Evolutionary conservation across 2,888 invertebrate species (phyloP).

Genomic region (Notodonta ziczac): DNA sequence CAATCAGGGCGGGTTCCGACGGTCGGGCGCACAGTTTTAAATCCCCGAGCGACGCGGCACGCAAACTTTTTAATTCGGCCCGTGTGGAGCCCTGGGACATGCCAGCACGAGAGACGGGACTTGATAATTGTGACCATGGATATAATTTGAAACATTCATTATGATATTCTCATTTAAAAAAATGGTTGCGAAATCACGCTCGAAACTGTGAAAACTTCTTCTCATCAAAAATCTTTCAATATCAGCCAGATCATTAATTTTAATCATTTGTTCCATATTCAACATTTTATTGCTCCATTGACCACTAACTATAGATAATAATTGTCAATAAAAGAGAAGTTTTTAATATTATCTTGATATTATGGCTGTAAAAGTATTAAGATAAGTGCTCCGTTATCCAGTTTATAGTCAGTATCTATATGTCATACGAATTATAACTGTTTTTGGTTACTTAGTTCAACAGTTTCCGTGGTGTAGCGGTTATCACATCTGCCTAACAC

Average conservation of each 20-base stretch:
- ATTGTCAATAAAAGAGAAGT: no score
- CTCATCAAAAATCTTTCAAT: no score
- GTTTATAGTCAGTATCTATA: background rate
- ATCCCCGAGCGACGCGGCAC: constrained; percentile 37
- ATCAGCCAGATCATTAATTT: no score
- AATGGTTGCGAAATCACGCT: no score
- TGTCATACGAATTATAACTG: background rate
- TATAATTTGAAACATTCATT: background rate
- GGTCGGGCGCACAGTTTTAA: constrained; percentile 43
- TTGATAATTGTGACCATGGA: background rate
- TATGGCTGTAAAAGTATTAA: background rate
- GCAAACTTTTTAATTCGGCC: constrained; percentile 57
- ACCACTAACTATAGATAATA: no score
- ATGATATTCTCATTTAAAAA: no score
- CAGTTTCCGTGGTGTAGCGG: constrained; percentile 93
- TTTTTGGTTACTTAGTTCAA: background rate
- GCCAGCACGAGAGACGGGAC: constrained; percentile 12
- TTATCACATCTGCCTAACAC: constrained; percentile 92
- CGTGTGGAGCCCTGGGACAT: constrained; percentile 26
- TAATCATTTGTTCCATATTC: no score
- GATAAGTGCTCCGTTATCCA: background rate
- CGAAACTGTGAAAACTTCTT: no score
- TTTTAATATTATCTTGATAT: no score
- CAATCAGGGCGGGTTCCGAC: constrained; percentile 42
- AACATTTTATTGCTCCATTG: no score